Percentiles rank a stretch among this genome's conserved stretches.
Evolutionary conservation across 2,888 invertebrate genomes (phyloP).

Genomic region (Agrotis puta): DNA sequence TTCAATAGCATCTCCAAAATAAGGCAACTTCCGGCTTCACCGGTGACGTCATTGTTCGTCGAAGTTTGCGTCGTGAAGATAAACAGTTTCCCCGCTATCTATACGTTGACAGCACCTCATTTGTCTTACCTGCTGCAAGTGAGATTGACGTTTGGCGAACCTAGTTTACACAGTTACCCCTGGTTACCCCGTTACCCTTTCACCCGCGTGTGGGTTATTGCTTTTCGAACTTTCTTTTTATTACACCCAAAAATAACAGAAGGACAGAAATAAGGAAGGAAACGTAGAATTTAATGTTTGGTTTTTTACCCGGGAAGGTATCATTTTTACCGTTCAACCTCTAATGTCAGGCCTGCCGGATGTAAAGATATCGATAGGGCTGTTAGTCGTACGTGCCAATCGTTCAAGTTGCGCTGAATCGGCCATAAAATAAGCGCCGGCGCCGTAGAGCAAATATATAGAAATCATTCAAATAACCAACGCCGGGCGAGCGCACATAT

Average conservation of each 20-base stretch:
- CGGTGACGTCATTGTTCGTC: conserved; percentile 43
- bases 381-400: conserved; percentile 82
- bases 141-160: conserved; percentile 39
- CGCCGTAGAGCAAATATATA: conserved; percentile 66
- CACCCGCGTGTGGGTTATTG: conserved; percentile 14
- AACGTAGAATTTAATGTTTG: conserved; percentile 52
- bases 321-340: conserved; percentile 40
- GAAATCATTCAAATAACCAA: conserved; percentile 73
- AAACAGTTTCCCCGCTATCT: conserved; percentile 49
- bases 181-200: conserved; percentile 8
- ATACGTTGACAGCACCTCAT: conserved; percentile 44
- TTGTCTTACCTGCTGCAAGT: conserved; percentile 54
- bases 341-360: conserved; percentile 52
- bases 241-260: conserved; percentile 14
- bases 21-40: not conserved
- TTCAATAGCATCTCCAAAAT: conserved; percentile 37
- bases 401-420: conserved; percentile 79
- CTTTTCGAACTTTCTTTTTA: conserved; percentile 22
- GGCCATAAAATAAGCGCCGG: conserved; percentile 75
- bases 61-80: conserved; percentile 35
- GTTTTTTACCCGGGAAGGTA: conserved; percentile 8
- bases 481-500: conserved; percentile 31
- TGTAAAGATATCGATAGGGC: conserved; percentile 76
- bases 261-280: conserved; percentile 21
- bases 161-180: conserved; percentile 10